A percentile compares a stretch with the other conserved stretches of the same genome.
Evolutionary conservation across 2,113 vertebrate genomes (phyloP).

Genomic region (Collichthys lucidus): DNA sequence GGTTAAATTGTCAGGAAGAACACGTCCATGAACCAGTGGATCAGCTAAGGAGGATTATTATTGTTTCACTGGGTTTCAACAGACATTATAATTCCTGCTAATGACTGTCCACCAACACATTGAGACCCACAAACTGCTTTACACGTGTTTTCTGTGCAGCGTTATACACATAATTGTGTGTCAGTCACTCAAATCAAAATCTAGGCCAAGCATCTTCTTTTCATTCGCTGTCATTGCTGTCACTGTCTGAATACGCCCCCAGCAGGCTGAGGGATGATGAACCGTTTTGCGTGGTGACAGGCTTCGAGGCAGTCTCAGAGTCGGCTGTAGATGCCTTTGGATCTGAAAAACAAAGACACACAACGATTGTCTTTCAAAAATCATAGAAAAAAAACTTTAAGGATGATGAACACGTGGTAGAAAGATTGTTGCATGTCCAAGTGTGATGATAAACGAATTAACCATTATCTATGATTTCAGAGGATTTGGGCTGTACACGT

Average conservation of each 20-base stretch:
- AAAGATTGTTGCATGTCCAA: neutral
- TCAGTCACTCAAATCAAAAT: conserved; percentile 28
- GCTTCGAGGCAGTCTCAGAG: conserved; percentile 13
- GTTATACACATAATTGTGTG: conserved; percentile 5
- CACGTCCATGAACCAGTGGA: neutral
- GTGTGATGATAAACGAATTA: neutral
- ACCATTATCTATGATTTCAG: neutral
- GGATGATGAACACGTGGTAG: neutral
- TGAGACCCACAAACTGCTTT: conserved; percentile 12
- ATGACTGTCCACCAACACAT: neutral
- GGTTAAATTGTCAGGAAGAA: neutral
- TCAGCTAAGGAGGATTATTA: neutral
- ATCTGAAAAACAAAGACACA: conserved; percentile 54
- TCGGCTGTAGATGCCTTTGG: conserved; percentile 23
- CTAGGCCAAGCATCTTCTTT: neutral
- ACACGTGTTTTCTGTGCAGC: neutral
- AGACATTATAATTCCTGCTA: neutral
- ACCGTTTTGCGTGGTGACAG: conserved; percentile 49
- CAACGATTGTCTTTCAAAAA: neutral
- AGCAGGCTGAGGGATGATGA: conserved; percentile 86
- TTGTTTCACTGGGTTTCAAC: conserved; percentile 13
- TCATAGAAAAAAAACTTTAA: neutral
- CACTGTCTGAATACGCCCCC: conserved; percentile 86
- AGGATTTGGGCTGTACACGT: neutral
- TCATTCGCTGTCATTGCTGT: conserved; percentile 82